A percentile compares a stretch with the other conserved stretches of the same genome.
These are phyloP conservation scores for Cyclargus thomasi DNA, from an alignment of 1,140 invertebrate species.

Conservation along the genomic window DNA sequence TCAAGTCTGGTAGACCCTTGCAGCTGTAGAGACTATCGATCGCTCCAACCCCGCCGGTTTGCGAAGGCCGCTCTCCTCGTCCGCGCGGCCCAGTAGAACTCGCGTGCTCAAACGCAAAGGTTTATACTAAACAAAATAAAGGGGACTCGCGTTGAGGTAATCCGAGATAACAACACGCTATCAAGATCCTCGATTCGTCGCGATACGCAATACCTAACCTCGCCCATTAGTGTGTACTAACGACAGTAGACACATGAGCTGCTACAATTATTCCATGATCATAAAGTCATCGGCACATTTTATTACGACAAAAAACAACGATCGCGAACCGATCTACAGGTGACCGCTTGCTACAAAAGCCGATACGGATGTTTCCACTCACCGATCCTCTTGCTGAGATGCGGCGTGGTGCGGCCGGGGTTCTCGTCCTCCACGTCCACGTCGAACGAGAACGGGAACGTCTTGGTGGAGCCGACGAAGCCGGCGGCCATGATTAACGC, in stretches of 20 bases:
- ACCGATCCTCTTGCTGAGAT: slow-evolving; percentile 57
- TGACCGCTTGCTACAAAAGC: background rate
- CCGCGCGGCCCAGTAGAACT: background rate
- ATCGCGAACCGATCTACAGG: background rate
- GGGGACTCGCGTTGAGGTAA: background rate
- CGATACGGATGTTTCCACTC: slow-evolving; percentile 23
- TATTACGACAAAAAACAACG: background rate
- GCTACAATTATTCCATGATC: too few species aligned
- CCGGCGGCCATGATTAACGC: slow-evolving; percentile 52
- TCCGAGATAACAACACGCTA: background rate
- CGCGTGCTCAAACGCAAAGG: background rate
- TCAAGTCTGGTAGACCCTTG: background rate
- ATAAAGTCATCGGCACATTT: background rate
- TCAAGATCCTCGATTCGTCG: background rate
- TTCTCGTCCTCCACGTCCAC: slow-evolving; percentile 65
- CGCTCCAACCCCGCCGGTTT: background rate
- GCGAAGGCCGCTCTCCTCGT: background rate
- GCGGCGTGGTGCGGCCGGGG: slow-evolving; percentile 44
- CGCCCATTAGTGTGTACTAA: background rate
- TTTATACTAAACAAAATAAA: background rate
- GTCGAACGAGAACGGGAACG: slow-evolving; percentile 71
- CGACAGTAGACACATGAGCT: background rate
- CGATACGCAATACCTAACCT: background rate
- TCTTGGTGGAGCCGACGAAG: slow-evolving; percentile 68
- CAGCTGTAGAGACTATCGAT: background rate